Percentiles rank a stretch among this genome's conserved stretches.
phyloP scores from a whole-genome alignment of 2,888 invertebrate genomes.

The Heliconius hortense region DNA sequence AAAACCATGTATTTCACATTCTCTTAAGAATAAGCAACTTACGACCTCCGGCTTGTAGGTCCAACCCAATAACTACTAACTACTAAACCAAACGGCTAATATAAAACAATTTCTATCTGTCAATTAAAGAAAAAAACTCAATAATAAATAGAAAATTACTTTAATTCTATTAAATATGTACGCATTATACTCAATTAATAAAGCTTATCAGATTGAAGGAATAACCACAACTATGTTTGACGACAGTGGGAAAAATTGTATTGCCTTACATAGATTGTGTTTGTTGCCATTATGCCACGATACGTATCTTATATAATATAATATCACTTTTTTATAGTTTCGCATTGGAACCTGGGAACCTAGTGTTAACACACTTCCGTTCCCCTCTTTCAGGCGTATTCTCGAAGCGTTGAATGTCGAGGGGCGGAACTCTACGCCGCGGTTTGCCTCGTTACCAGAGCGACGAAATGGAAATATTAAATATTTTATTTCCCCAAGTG shows the following conservation, averaged over 20 bases:
- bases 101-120: background rate
- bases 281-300: constrained; percentile 11
- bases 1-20: no score
- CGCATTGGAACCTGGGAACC: background rate
- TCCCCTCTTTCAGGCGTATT: no score
- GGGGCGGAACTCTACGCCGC: no score
- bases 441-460: no score
- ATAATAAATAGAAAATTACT: background rate
- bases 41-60: no score
- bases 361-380: background rate
- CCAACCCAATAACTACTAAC: no score
- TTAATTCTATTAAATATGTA: constrained; percentile 10
- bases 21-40: no score
- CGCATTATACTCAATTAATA: constrained; percentile 25
- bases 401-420: no score
- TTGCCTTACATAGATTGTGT: constrained; percentile 36
- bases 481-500: background rate
- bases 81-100: no score
- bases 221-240: constrained; percentile 50
- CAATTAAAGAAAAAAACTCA: background rate
- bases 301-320: background rate
- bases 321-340: background rate
- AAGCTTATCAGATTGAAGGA: constrained; percentile 30
- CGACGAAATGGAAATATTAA: no score
- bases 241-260: constrained; percentile 62